Conservation (phyloP, 2,797 vertebrate genomes). For the Poecile montanus region DNA sequence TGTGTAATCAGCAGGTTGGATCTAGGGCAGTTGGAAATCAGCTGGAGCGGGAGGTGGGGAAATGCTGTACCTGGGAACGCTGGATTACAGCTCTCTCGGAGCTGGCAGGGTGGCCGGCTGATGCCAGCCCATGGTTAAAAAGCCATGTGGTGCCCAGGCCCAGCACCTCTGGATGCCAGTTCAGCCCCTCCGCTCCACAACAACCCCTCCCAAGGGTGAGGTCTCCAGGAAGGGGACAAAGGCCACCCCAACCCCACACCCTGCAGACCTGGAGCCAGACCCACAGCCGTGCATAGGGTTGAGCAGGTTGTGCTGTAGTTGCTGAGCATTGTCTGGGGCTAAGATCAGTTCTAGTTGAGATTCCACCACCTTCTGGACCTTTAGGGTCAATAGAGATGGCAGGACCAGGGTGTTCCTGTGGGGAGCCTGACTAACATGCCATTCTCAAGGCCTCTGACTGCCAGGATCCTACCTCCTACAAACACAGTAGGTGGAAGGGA, state of each 20-base stretch:
- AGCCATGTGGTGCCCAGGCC: fast-evolving
- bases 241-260: no score
- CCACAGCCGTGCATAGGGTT: fast-evolving
- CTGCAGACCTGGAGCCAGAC: background rate
- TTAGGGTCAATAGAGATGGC: background rate
- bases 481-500: background rate
- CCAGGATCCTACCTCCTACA: background rate
- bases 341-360: background rate
- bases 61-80: fast-evolving
- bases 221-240: background rate
- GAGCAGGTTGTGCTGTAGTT: background rate
- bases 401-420: fast-evolving
- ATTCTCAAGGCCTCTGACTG: background rate
- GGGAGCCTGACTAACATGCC: fast-evolving
- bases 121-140: background rate
- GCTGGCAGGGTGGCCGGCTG: background rate
- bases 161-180: background rate
- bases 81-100: background rate
- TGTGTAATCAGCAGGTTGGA: slow-evolving; percentile 51
- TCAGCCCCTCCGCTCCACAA: background rate
- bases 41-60: background rate
- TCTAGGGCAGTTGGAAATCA: slow-evolving; percentile 57
- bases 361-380: background rate
- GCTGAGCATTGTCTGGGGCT: background rate
- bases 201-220: fast-evolving